Base-by-base conservation (phyloP, 1,140 invertebrate species). In the Zophobas atratus region DNA sequence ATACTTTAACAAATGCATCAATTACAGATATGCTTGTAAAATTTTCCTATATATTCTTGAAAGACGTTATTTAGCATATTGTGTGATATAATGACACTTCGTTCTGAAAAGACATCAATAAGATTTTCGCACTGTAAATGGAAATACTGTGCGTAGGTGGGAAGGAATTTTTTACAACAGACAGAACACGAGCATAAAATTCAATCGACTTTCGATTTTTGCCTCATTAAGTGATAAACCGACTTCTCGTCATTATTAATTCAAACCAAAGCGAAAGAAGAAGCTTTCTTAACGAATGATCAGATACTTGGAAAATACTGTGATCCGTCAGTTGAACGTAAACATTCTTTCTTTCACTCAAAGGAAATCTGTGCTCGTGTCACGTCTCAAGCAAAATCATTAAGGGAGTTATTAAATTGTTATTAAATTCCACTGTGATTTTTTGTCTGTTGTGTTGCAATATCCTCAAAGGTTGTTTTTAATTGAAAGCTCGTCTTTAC, bases 171-270 rank as follows among this genome's bases (percentile, higher is more conserved):
- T 20, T 20, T 20, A 20, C 20, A 20, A 20, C 20, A 20, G 20
- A 20, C 20, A 46, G 20, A 51, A 51, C 20, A 6, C 35, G 2
- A 63, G 3, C 36, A n/a, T 5, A 8, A 36, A 36, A 39, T 6
- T 39, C 38, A 39, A 36, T 57, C 34, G 34, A 63, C 35, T 63
- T 63, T 63, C 39, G 39, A 60, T 60, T 63, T 63, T 63, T 36
- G 1, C 57, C 39, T 63, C 57, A 41, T 63, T 63, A 38, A 63
- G 57, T 6, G 38, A 41, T 32, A 38, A 63, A 63, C 57, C 38
- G 4, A 20, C 4, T 20, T 51, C 49, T 51, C 20, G 49, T 6
- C n/a, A 20, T 20, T 20, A 51, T 51, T 51, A 51, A 6, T 51
- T 51, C 49, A 20, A 20, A 51, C n/a, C 49, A 20, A 20, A 51